phyloP scores from a whole-genome alignment of 2,797 vertebrate species.

The Lycodopsis pacificus region DNA sequence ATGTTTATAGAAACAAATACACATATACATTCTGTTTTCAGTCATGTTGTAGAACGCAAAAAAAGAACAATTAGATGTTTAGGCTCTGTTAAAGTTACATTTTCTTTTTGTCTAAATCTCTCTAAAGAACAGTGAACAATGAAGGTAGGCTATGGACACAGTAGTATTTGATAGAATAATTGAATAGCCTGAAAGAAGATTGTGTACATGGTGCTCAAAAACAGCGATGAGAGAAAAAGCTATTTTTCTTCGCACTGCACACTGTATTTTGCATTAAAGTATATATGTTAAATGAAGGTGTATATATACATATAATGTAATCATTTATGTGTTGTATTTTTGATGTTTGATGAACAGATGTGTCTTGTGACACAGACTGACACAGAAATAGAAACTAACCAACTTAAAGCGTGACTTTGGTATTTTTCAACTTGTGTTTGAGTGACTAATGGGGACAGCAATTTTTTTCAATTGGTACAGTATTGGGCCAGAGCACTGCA shows the following conservation, averaged over 20 bases:
- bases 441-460: neutral
- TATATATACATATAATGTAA: neutral
- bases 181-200: neutral
- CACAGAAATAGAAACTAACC: neutral
- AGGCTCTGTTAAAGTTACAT: neutral
- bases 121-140: neutral
- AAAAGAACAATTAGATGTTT: neutral
- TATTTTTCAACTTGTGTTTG: neutral
- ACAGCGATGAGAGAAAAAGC: neutral
- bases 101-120: neutral
- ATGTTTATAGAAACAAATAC: conserved; percentile 16
- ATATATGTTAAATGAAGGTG: neutral
- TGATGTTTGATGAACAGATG: neutral
- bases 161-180: neutral
- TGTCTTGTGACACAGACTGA: neutral
- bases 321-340: neutral
- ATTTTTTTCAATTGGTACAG: neutral
- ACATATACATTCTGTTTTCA: neutral
- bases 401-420: neutral
- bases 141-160: neutral
- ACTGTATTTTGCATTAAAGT: neutral
- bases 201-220: conserved; percentile 1
- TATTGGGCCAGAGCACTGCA: neutral
- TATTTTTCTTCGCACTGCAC: neutral
- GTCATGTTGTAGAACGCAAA: neutral